Evolutionary conservation across 2,113 vertebrate species (phyloP).

Genomic region (Excalfactoria chinensis): DNA sequence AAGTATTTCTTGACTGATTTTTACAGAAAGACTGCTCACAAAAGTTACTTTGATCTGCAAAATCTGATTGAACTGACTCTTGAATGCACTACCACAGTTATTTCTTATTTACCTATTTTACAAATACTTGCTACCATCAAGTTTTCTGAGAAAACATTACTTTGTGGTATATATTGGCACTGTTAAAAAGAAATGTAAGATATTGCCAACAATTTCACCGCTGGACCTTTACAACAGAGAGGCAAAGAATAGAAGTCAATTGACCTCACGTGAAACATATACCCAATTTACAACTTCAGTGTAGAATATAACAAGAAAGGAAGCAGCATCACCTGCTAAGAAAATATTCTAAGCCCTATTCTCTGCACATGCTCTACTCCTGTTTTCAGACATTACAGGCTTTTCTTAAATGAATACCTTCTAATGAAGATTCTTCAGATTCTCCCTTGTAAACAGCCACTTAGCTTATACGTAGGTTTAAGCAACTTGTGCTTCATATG

Average conservation of each 20-base stretch:
- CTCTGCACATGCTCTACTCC: neutral
- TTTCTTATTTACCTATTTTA: neutral
- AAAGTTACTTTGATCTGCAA: neutral
- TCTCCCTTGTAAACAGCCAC: neutral
- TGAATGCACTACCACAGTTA: neutral
- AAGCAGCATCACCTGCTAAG: neutral
- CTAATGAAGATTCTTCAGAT: neutral
- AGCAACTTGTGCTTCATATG: neutral
- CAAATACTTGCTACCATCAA: conserved; percentile 6
- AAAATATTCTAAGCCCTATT: neutral
- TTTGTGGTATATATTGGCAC: neutral
- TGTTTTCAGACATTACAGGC: neutral
- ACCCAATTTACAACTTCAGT: neutral
- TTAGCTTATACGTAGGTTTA: neutral
- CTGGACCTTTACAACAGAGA: neutral
- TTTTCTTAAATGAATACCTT: neutral
- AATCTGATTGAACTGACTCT: neutral
- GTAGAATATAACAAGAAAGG: neutral
- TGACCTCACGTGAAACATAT: neutral
- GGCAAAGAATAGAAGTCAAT: neutral
- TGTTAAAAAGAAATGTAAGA: too few relatives aligned
- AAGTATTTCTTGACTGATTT: neutral
- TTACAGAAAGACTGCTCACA: neutral
- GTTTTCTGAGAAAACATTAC: neutral
- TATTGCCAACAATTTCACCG: neutral